Base-by-base conservation (phyloP, 1,140 invertebrate genomes). In the Drosophila triauraria region DNA sequence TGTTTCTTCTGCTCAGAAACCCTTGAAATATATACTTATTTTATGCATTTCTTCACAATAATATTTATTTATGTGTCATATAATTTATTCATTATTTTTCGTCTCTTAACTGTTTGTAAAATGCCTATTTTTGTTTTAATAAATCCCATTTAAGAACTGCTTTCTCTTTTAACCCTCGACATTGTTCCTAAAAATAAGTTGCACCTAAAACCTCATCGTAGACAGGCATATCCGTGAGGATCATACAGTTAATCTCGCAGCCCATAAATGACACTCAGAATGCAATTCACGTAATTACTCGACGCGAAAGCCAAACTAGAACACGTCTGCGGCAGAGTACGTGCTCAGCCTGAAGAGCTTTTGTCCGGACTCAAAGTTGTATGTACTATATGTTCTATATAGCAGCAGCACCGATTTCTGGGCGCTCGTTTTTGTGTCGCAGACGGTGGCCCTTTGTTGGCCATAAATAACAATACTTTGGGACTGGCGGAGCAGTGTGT, bases 211-310 rank as follows among this genome's bases (percentile, higher is more conserved):
- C 50, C 27, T 9, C 25, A 38, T 10, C 17, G 51, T 58, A 71
- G 67, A 72, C 69, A 58, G 20, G 27, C n/a, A 50, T 44, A 72
- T 72, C 69, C 69, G 69, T 72, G 43, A 42, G 51, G 69, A 58
- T 71, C 25, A 71, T 59, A 46, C 67, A 71, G 67, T 48, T 35
- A 60, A 71, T 60, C 67, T 70, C n/a, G 2, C 13, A 10, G 30
- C 10, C 53, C 53, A 72, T 72, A 71, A 59, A 43, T 50, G 46
- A 38, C 70, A 74, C 38, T 63, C 44, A 61, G 50, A 64, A 88
- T 78, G 70, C 85, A 23, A 50, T 69, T 58, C 85, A 88, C 85
- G 85, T 88, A 88, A 88, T 85, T 81, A 67, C 67, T 47, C 15
- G 60, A 54, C 50, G 8, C 74, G 30, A 61, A 54, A 64, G 60